Evolutionary conservation across 1,140 invertebrate genomes (phyloP).

Genomic region (Gerris buenoi): DNA sequence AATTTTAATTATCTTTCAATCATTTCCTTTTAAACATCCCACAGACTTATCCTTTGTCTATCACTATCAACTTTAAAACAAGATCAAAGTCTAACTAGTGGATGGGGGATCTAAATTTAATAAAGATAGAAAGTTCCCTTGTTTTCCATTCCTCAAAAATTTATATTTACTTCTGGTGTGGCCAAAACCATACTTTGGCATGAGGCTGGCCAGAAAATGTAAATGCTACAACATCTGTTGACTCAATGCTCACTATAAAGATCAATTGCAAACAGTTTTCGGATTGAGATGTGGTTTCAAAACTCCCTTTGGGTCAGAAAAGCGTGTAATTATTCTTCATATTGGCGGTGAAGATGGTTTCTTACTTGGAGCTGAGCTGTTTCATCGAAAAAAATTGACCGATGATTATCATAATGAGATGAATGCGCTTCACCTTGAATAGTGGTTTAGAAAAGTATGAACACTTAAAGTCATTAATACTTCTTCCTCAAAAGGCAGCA

Average conservation of each 20-base stretch:
- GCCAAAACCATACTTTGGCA: not conserved
- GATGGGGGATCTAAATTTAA: too few species aligned
- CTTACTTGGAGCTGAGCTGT: not conserved
- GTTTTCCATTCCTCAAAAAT: too few species aligned
- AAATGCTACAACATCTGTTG: not conserved
- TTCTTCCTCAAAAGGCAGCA: not conserved
- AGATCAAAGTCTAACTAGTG: too few species aligned
- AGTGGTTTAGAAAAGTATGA: not conserved
- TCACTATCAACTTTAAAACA: too few species aligned
- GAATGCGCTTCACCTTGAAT: not conserved
- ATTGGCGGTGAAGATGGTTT: not conserved
- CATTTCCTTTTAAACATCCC: too few species aligned
- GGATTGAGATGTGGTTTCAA: not conserved
- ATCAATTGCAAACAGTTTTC: not conserved
- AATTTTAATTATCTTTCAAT: too few species aligned
- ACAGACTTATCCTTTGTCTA: too few species aligned
- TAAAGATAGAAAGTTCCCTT: too few species aligned
- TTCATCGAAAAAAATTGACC: not conserved
- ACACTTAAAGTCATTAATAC: too few species aligned
- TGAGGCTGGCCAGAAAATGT: not conserved
- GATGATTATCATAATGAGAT: not conserved
- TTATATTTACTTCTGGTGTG: too few species aligned
- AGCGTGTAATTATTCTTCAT: not conserved
- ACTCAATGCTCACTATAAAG: not conserved
- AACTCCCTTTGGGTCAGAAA: not conserved